phyloP scores from a whole-genome alignment of 2,797 vertebrate genomes.

The Arnoldichthys spilopterus region DNA sequence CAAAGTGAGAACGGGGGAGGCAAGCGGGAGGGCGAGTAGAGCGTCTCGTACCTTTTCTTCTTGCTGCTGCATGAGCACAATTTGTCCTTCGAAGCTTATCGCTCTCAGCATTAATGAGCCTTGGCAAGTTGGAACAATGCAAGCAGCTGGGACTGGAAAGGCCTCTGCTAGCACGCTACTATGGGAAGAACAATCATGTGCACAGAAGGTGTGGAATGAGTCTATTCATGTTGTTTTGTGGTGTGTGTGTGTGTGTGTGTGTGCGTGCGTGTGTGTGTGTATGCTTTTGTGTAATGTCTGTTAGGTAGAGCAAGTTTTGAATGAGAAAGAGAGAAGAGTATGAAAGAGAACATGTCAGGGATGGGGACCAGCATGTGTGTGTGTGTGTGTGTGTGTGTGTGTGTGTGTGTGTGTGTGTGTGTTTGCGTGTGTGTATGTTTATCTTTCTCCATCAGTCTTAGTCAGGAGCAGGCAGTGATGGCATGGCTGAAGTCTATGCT shows the following conservation, averaged over 20 bases:
- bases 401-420: too few species aligned
- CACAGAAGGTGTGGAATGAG: conserved; percentile 69
- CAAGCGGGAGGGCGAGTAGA: conserved; percentile 36
- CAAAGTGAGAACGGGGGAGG: conserved; percentile 63
- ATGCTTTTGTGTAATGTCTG: conserved; percentile 44
- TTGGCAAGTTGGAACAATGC: conserved; percentile 81
- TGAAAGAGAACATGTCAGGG: conserved; percentile 12
- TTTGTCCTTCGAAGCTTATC: conserved; percentile 84
- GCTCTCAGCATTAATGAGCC: conserved; percentile 81
- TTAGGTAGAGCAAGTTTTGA: conserved; percentile 33
- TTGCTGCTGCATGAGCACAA: conserved; percentile 74
- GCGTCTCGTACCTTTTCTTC: conserved; percentile 63
- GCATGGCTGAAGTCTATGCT: conserved; percentile 71
- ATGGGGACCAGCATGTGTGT: conserved; percentile 7
- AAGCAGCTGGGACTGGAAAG: conserved; percentile 79
- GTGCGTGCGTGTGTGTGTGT: conserved; percentile 45
- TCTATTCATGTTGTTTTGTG: conserved; percentile 71
- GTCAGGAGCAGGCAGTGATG: conserved; percentile 57
- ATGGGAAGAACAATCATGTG: conserved; percentile 70
- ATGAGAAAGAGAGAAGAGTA: conserved; percentile 19
- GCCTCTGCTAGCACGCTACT: conserved; percentile 69
- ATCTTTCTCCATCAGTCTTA: conserved; percentile 35
- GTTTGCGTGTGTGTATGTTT: not conserved
- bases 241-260: conserved; percentile 52
- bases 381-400: too few species aligned